A percentile compares a stretch with the other conserved stretches of the same genome.
Conservation (phyloP, 2,888 invertebrate genomes). For the Chrysodeixis includens region DNA sequence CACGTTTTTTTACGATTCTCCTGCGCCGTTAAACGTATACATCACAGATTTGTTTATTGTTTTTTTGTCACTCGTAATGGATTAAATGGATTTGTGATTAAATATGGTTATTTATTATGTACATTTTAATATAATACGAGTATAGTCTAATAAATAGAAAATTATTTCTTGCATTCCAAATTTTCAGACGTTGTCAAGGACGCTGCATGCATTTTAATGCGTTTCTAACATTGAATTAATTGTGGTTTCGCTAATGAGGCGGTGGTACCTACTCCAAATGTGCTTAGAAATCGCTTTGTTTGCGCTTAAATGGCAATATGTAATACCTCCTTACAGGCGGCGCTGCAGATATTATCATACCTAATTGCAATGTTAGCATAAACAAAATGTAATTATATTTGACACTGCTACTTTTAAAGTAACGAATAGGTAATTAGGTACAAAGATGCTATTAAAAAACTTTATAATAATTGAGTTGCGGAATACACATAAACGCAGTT, state of each 20-base stretch:
- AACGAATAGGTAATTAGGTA: too few relatives aligned
- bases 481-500: background rate
- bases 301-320: background rate
- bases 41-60: too few relatives aligned
- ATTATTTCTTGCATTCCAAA: background rate
- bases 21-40: too few relatives aligned
- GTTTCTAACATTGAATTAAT: constrained; percentile 28
- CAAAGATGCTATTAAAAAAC: too few relatives aligned
- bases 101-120: too few relatives aligned
- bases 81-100: too few relatives aligned
- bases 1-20: too few relatives aligned
- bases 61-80: too few relatives aligned
- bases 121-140: too few relatives aligned
- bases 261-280: constrained; percentile 5
- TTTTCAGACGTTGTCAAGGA: background rate
- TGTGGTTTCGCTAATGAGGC: constrained; percentile 28
- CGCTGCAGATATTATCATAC: background rate
- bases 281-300: constrained; percentile 19
- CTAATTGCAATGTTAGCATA: background rate
- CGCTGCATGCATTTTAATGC: constrained; percentile 12
- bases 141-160: too few relatives aligned
- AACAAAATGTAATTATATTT: background rate
- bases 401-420: too few relatives aligned
- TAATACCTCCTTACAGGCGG: background rate
- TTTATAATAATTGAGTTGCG: too few relatives aligned